A percentile compares a stretch with the other conserved stretches of the same genome.
phyloP scores from a whole-genome alignment of 35 echinoderm and acorn worm genomes.

The Patiria miniata region DNA sequence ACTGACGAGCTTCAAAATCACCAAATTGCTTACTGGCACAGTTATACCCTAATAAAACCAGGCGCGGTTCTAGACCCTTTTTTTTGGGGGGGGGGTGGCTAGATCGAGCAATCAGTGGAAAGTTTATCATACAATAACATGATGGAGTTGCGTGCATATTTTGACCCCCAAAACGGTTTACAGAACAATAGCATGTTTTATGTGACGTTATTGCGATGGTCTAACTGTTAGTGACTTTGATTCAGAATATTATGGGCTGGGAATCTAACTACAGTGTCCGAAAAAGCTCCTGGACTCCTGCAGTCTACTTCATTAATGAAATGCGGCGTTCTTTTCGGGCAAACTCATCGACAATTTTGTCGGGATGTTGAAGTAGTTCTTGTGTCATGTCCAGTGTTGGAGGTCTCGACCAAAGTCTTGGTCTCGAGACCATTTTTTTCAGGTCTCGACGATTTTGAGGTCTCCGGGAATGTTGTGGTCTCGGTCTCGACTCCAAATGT shows the following conservation, averaged over 20 bases:
- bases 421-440: no score
- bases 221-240: neutral
- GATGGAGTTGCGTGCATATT: neutral
- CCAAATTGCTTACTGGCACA: no score
- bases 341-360: slow-evolving; percentile 26
- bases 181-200: slow-evolving; percentile 2
- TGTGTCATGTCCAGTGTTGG: neutral
- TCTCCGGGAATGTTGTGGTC: no score
- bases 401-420: no score
- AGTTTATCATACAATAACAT: neutral
- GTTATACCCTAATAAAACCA: no score
- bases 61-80: no score
- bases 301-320: neutral
- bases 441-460: no score
- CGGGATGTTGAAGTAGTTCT: slow-evolving; percentile 26
- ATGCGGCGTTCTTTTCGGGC: neutral
- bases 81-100: no score
- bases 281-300: neutral
- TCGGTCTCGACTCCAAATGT: no score
- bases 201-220: neutral
- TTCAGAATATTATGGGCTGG: neutral
- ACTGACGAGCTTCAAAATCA: no score
- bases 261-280: neutral
- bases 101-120: neutral
- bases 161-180: neutral